phyloP scores from a whole-genome alignment of 2,888 invertebrate genomes.

The Polydrusus tereticollis region DNA sequence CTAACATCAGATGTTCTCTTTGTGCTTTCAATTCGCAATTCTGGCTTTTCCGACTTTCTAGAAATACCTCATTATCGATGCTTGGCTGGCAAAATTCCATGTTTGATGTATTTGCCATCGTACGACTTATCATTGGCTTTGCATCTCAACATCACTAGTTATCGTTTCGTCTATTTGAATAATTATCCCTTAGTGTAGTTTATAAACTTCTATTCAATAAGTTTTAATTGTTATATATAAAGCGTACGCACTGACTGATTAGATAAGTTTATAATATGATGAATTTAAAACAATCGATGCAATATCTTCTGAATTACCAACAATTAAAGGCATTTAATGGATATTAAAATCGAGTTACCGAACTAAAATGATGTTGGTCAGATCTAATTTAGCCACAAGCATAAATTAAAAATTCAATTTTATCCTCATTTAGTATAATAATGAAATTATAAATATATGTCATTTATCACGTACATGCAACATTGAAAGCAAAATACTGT shows the following conservation, averaged over 20 bases:
- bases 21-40: constrained; percentile 44
- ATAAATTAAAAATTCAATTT: constrained; percentile 5
- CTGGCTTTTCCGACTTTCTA: constrained; percentile 37
- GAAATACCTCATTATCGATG: constrained; percentile 45
- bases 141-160: neutral
- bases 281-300: neutral
- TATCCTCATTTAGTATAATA: neutral
- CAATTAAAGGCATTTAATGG: neutral
- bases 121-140: constrained; percentile 18
- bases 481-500: neutral
- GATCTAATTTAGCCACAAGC: constrained; percentile 13
- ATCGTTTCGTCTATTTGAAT: neutral
- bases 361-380: neutral
- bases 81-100: constrained; percentile 34
- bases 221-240: too few species aligned
- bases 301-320: neutral
- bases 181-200: neutral
- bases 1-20: constrained; percentile 45
- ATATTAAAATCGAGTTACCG: neutral
- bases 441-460: constrained; percentile 5
- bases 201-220: too few species aligned
- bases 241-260: too few species aligned
- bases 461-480: neutral
- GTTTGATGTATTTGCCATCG: constrained; percentile 22
- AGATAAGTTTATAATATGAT: too few species aligned